Evolutionary conservation across 2,797 vertebrate species (phyloP).

Genomic region (Artibeus lituratus): DNA sequence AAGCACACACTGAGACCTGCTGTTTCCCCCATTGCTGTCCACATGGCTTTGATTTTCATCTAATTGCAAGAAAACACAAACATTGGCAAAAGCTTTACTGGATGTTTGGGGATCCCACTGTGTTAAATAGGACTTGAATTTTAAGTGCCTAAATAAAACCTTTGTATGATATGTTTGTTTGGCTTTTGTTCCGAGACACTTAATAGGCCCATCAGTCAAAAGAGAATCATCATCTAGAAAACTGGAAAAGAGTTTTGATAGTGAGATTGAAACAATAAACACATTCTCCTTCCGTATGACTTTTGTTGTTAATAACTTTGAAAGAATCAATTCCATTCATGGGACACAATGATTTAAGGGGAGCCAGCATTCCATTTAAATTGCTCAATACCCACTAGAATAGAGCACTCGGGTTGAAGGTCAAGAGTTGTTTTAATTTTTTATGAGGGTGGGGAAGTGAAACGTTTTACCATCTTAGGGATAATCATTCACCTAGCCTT

Average conservation of each 20-base stretch:
- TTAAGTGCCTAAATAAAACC: slow-evolving; percentile 58
- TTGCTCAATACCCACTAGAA: slow-evolving; percentile 1
- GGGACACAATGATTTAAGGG: background rate
- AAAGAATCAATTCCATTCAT: background rate
- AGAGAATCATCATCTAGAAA: slow-evolving; percentile 51
- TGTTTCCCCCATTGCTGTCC: slow-evolving; percentile 72
- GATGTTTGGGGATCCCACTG: slow-evolving; percentile 63
- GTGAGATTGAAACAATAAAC: slow-evolving; percentile 25
- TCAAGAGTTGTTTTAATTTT: slow-evolving; percentile 47
- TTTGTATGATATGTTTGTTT: slow-evolving; percentile 72
- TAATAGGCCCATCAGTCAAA: slow-evolving; percentile 73
- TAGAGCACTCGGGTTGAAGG: slow-evolving; percentile 52
- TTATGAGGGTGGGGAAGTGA: slow-evolving; percentile 64
- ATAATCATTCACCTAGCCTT: slow-evolving; percentile 30
- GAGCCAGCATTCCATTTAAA: background rate
- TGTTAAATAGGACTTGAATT: slow-evolving; percentile 64
- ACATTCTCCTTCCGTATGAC: background rate
- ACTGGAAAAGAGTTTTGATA: slow-evolving; percentile 5
- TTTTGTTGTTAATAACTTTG: background rate
- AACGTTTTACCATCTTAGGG: slow-evolving; percentile 59
- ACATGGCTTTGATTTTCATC: slow-evolving; percentile 81
- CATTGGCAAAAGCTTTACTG: slow-evolving; percentile 68
- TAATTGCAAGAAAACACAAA: slow-evolving; percentile 79
- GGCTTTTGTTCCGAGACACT: slow-evolving; percentile 72
- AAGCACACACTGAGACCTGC: slow-evolving; percentile 67